Base-by-base conservation (phyloP, 2,888 invertebrate genomes). In the Ctenicera cuprea region DNA sequence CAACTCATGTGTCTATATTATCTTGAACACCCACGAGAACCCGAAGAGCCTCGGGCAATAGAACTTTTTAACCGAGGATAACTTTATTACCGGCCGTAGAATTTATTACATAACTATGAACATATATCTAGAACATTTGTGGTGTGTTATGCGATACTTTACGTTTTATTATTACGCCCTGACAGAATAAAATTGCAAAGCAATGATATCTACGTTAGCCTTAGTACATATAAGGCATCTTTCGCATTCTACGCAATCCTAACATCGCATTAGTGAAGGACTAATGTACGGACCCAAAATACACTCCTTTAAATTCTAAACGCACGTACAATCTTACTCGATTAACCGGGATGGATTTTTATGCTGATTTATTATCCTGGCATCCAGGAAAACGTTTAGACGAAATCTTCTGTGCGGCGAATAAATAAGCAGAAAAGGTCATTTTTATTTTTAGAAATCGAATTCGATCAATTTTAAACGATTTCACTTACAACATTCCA, bases 11-110 rank as follows among this genome's bases (percentile, higher is more conserved):
- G 11, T 74, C 66, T 73, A 63, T 69, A 76, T 76, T 74, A 74
- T 74, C 62, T 61, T 48, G 72, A 63, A 74, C 76, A 76, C 76
- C 76, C 74, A 76, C 76, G 76, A 72, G 67, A 73, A 66, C 54
- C 22, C 63, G 63, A 72, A 62, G 68, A 65, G 48, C 68, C 64
- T 54, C 66, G 66, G 64, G 62, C 48, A 61, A 68, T 69, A 73
- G 37, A 37, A 37, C 12, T 59, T 59, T 59, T 59, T 18, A 57
- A 38, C 57, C 65, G 73, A 71, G 69, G 75, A 77, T 75, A 77
- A 75, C 77, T 77, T 77, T 75, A 75, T 77, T 77, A 71, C 73
- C 20, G 59, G 41, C 67, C 65, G 48, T 37, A 70, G 61, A 68
- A 59, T 75, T 76, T 74, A 72, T 74, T 77, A 63, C 71, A 69